A percentile compares a stretch with the other conserved stretches of the same genome.
phyloP scores from a whole-genome alignment of 2,113 vertebrate species.

The Callocephalon fimbriatum region DNA sequence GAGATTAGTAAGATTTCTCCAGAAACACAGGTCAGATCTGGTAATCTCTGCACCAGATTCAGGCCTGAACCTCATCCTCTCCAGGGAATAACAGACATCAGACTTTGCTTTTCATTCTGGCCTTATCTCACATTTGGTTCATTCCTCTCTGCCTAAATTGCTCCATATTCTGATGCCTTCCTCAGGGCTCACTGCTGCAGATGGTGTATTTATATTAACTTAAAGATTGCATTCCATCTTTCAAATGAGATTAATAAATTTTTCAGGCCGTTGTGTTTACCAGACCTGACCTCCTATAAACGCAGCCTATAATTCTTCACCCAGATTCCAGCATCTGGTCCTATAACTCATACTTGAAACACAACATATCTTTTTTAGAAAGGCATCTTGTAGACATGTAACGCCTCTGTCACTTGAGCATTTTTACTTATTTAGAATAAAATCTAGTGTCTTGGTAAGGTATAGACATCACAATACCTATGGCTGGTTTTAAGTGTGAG shows the following conservation, averaged over 20 bases:
- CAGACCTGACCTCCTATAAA: constrained; percentile 63
- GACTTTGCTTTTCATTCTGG: not conserved
- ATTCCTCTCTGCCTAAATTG: constrained; percentile 33
- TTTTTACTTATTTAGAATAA: constrained; percentile 2
- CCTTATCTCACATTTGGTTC: not conserved
- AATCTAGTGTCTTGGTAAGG: not conserved
- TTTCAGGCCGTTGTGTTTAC: constrained; percentile 61
- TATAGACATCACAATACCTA: not conserved
- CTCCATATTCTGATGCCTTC: constrained; percentile 42
- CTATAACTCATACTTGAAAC: constrained; percentile 49
- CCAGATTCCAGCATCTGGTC: constrained; percentile 42
- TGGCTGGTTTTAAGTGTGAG: not conserved
- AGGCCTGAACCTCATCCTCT: not conserved
- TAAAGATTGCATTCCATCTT: constrained; percentile 63
- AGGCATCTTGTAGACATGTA: not conserved
- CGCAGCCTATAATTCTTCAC: constrained; percentile 54
- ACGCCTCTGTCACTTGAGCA: not conserved
- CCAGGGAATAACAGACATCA: not conserved
- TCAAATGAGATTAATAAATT: constrained; percentile 72
- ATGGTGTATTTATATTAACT: constrained; percentile 65
- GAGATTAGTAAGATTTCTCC: constrained; percentile 7
- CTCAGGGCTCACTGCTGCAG: constrained; percentile 40
- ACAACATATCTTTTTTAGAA: not conserved
- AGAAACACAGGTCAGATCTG: not conserved
- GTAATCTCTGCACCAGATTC: not conserved